Conservation (phyloP, 2,113 vertebrate species). For the Picathartes gymnocephalus region DNA sequence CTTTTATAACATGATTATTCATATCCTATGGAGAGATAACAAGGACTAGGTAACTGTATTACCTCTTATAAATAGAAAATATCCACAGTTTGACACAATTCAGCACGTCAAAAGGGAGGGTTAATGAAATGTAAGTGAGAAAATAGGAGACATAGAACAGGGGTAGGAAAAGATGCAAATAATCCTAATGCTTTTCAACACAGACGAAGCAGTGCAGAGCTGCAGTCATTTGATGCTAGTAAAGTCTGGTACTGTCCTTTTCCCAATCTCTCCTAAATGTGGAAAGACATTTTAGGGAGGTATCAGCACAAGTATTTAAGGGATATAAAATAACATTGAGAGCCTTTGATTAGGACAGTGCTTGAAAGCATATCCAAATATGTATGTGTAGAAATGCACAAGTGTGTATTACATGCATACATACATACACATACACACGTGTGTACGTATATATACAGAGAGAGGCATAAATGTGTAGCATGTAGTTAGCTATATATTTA, state of each 20-base stretch:
- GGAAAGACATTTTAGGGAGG: neutral
- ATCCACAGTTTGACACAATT: neutral
- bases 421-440: rapidly evolving
- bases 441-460: neutral
- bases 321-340: neutral
- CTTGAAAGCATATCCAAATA: neutral
- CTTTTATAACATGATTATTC: neutral
- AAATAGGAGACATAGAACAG: neutral
- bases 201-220: neutral
- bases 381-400: neutral
- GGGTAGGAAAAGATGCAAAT: neutral
- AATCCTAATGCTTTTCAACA: neutral
- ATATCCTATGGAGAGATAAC: neutral
- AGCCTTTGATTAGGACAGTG: neutral
- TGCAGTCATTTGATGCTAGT: neutral
- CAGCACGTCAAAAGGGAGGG: neutral
- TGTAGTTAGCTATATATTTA: neutral
- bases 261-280: neutral
- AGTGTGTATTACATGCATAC: neutral
- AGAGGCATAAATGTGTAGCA: neutral
- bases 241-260: neutral
- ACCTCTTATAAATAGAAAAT: neutral
- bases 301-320: neutral
- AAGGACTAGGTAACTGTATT: neutral
- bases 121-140: neutral